Base-by-base conservation (phyloP, 2,888 invertebrate genomes). In the Drosophila niveifrons region DNA sequence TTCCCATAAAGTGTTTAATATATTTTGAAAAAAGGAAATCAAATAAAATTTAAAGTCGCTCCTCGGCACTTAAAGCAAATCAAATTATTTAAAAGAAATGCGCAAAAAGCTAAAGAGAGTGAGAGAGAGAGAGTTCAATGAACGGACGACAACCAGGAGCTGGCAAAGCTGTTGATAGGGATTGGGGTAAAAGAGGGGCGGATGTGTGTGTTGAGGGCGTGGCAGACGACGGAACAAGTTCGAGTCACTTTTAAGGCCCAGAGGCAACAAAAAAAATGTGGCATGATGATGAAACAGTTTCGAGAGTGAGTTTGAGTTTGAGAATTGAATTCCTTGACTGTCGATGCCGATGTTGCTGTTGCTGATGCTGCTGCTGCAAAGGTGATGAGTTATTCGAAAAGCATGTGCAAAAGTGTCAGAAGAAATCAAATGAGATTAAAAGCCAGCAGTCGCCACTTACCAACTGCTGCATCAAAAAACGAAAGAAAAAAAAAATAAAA, bases 331-430 rank as follows among this genome's bases (percentile, higher is more conserved):
- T 39, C 17, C 9, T 28, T n/a, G n/a, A 66, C 66, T 70, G 36
- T n/a, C 1, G 36, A n/a, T 3, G n/a, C 3, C 1, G 11, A 51
- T 23, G 23, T 4, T 23, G 23, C 23, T 23, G 36, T n/a, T 6
- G 36, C 36, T 3, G n/a, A 11, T 3, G 11, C 53, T 23, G 23
- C 23, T 23, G 23, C 23, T 23, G 23, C 23, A 23, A 64, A 79
- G 86, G 80, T 85, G 88, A 88, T 88, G 88, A 80, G 82, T 87
- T 84, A 81, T 87, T 74, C 74, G 73, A 73, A 78, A 85, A 88
- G 66, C 83, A 85, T 88, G 88, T 83, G 83, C 86, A 76, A 80
- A 81, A 81, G 62, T 86, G 86, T 86, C 85, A 79, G 79, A 88
- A 75, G 75, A 71, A 81, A 86, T 88, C 81, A 81, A 79, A 83